phyloP scores from a whole-genome alignment of 2,797 vertebrate genomes.

The Protosalanx chinensis region DNA sequence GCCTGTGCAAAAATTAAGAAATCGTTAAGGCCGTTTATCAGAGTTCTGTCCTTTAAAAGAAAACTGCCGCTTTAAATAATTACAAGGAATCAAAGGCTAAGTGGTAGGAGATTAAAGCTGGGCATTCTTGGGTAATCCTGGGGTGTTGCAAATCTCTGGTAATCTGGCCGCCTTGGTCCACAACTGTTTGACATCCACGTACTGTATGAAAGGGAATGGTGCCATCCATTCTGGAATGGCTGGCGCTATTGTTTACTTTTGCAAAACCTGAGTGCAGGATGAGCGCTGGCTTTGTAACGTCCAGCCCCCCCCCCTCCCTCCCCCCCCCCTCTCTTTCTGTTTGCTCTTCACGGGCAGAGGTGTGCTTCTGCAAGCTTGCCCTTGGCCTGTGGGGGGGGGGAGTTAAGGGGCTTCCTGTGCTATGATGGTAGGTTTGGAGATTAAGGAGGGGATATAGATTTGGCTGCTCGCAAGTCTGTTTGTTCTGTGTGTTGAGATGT shows the following conservation, averaged over 20 bases:
- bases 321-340: conserved; percentile 43
- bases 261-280: conserved; percentile 57
- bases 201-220: conserved; percentile 72
- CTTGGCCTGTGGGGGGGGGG: conserved; percentile 59
- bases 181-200: conserved; percentile 75
- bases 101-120: conserved; percentile 71
- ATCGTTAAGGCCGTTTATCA: conserved; percentile 61
- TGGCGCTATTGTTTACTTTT: conserved; percentile 70
- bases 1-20: conserved; percentile 58
- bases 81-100: conserved; percentile 72
- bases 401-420: conserved; percentile 56
- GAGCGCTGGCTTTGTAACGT: conserved; percentile 57
- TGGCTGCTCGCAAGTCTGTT: conserved; percentile 46
- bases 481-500: conserved; percentile 64
- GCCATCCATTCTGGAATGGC: conserved; percentile 67
- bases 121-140: conserved; percentile 72
- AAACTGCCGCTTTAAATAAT: conserved; percentile 64
- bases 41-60: conserved; percentile 48
- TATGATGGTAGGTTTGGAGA: conserved; percentile 65
- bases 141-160: conserved; percentile 74
- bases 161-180: conserved; percentile 66
- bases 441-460: conserved; percentile 60
- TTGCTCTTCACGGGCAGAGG: conserved; percentile 64
- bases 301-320: conserved; percentile 47
- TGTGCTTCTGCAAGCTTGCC: conserved; percentile 50